These are phyloP conservation scores for Neoniphon sammara DNA, from an alignment of 2,797 vertebrate genomes.

Conservation along the genomic window DNA sequence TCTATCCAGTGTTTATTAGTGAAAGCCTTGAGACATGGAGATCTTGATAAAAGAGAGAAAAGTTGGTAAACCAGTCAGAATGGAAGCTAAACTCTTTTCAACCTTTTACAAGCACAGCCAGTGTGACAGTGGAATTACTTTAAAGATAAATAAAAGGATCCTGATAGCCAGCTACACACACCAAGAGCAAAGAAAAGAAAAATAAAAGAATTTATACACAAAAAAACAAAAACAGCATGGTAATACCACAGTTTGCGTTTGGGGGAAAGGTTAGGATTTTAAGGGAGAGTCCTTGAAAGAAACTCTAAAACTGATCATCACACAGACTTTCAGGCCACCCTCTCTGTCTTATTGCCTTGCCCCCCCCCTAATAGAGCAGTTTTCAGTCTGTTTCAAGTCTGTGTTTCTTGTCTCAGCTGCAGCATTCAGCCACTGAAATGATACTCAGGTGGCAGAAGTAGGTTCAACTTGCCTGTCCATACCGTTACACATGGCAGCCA, in stretches of 20 bases:
- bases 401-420: slow-evolving; percentile 46
- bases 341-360: slow-evolving; percentile 25
- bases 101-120: neutral
- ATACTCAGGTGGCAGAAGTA: slow-evolving; percentile 4
- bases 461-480: no score
- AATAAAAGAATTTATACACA: neutral
- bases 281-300: slow-evolving; percentile 8
- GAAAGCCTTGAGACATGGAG: slow-evolving; percentile 27
- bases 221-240: slow-evolving; percentile 12
- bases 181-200: slow-evolving; percentile 11
- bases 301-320: slow-evolving; percentile 12
- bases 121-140: slow-evolving; percentile 9
- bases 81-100: slow-evolving; percentile 8
- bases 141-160: slow-evolving; percentile 11
- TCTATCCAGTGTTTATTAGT: slow-evolving; percentile 30
- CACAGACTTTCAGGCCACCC: neutral
- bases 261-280: slow-evolving; percentile 1
- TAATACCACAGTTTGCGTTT: slow-evolving; percentile 10
- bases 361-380: slow-evolving; percentile 8
- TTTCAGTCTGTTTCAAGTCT: slow-evolving; percentile 34
- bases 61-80: slow-evolving; percentile 1
- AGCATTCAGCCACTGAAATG: slow-evolving; percentile 37
- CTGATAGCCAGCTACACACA: neutral
- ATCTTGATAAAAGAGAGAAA: no score
- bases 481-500: no score